Percentiles rank a stretch among this genome's conserved stretches.
phyloP scores from a whole-genome alignment of 2,797 vertebrate genomes.

The Furcifer pardalis region DNA sequence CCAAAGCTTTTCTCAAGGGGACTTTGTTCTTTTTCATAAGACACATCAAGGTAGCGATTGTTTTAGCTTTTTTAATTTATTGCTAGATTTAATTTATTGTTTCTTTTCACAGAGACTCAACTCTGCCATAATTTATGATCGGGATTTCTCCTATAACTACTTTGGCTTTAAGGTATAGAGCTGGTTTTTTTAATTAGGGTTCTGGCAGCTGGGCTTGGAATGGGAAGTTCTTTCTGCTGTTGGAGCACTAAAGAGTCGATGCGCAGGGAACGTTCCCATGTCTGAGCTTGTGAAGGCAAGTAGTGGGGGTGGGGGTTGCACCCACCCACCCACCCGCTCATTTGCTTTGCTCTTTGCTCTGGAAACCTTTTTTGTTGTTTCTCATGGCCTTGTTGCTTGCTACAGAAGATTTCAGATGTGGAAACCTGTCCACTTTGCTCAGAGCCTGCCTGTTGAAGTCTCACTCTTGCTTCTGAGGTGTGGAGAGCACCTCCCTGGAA shows the following conservation, averaged over 20 bases:
- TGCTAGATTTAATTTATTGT: constrained; percentile 10
- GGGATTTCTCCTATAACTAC: constrained; percentile 98
- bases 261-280: rapidly evolving
- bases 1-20: rapidly evolving
- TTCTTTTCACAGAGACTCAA: constrained; percentile 85
- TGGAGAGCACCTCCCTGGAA: not conserved
- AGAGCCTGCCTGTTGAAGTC: not conserved
- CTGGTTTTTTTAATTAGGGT: rapidly evolving
- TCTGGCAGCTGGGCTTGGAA: rapidly evolving
- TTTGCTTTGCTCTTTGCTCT: no score
- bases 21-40: not conserved
- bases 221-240: not conserved
- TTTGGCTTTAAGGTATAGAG: constrained; percentile 93
- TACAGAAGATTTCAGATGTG: not conserved
- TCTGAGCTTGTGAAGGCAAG: not conserved
- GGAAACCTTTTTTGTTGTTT: no score
- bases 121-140: constrained; percentile 94
- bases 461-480: not conserved
- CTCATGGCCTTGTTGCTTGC: not conserved
- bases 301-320: not conserved
- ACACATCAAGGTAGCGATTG: not conserved
- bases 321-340: no score
- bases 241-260: not conserved
- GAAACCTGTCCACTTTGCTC: no score
- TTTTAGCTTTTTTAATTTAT: no score